Evolutionary conservation across 2,113 vertebrate species (phyloP).

Genomic region (Chaenogobius annularis): DNA sequence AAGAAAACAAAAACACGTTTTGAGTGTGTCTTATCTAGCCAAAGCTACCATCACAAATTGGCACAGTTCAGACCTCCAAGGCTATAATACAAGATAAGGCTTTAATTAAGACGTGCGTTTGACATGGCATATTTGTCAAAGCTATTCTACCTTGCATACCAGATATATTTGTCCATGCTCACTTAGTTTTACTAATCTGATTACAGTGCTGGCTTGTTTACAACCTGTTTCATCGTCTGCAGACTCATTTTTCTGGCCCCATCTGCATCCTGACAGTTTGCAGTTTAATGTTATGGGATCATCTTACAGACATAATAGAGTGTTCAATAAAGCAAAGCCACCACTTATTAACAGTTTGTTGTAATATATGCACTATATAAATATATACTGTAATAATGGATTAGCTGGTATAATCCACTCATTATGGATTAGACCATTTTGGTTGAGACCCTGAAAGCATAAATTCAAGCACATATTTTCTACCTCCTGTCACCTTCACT

Average conservation of each 20-base stretch:
- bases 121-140: constrained; percentile 7
- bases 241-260: constrained; percentile 2
- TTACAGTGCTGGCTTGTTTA: constrained; percentile 10
- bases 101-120: constrained; percentile 3
- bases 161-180: constrained; percentile 5
- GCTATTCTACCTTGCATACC: neutral
- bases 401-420: no score
- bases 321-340: neutral
- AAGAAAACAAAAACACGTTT: neutral
- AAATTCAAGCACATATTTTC: no score
- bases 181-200: constrained; percentile 13
- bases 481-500: no score
- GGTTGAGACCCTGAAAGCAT: no score
- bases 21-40: neutral
- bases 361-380: neutral
- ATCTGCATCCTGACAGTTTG: neutral
- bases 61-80: constrained; percentile 6
- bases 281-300: neutral
- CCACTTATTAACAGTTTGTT: neutral
- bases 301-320: neutral
- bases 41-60: constrained; percentile 10
- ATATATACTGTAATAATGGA: no score
- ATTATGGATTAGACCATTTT: no score
- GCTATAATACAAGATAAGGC: constrained; percentile 2
- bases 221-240: constrained; percentile 9